These are phyloP conservation scores for Mohoua ochrocephala DNA, from an alignment of 2,113 vertebrate genomes.

Conservation along the genomic window DNA sequence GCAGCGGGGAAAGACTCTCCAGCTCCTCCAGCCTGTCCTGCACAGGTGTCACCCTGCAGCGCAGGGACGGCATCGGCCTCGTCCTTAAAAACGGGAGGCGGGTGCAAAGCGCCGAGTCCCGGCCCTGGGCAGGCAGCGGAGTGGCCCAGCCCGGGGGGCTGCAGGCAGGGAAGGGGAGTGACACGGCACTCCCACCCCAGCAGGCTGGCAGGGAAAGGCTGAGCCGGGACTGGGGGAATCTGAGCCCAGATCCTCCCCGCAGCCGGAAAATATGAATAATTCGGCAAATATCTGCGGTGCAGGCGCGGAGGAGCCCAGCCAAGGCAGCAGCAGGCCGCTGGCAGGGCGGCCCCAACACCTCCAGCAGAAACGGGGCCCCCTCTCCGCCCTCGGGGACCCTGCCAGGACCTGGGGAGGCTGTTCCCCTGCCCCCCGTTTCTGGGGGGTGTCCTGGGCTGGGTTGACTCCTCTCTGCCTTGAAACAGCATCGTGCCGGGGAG, in stretches of 20 bases:
- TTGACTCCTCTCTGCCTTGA: neutral
- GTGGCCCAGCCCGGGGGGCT: neutral
- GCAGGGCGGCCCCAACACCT: conserved; percentile 23
- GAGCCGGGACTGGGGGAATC: neutral
- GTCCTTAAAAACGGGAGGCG: neutral
- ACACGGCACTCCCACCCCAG: neutral
- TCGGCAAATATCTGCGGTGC: conserved; percentile 58
- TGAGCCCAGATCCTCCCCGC: conserved; percentile 17
- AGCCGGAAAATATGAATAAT: conserved; percentile 64
- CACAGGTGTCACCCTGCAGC: neutral
- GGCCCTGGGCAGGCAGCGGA: neutral
- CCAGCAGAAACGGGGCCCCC: neutral
- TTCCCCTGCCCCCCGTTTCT: neutral
- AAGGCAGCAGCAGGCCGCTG: conserved; percentile 53
- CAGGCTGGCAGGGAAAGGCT: conserved; percentile 43
- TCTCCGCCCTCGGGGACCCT: neutral
- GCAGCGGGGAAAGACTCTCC: neutral
- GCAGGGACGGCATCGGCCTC: accelerated
- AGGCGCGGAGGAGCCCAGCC: conserved; percentile 29
- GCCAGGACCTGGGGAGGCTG: neutral
- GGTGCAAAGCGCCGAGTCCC: neutral
- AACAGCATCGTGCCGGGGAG: neutral
- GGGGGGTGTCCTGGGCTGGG: neutral
- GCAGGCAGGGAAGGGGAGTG: neutral
- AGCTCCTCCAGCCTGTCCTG: neutral